Percentiles rank a stretch among this genome's conserved stretches.
These are phyloP conservation scores for Dromius quadrimaculatus DNA, from an alignment of 2,888 invertebrate genomes.

Conservation along the genomic window DNA sequence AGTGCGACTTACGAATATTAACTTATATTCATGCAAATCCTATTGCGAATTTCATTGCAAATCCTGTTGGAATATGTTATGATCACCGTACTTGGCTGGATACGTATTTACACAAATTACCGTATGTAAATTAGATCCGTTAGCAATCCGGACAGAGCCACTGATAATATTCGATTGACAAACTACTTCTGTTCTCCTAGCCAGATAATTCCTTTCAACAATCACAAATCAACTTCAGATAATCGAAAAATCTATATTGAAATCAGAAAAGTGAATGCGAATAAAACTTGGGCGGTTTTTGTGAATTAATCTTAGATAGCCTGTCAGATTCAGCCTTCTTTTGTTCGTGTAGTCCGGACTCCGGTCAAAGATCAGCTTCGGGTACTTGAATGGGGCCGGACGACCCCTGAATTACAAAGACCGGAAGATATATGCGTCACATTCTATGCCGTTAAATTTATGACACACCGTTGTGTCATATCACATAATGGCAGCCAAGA, in stretches of 20 bases:
- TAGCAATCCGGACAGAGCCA: conserved; percentile 15
- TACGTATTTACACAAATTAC: conserved; percentile 51
- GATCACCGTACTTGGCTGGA: conserved; percentile 34
- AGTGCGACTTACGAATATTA: conserved; percentile 31
- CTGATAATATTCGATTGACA: too few species aligned
- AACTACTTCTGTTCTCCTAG: too few species aligned
- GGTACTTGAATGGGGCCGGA: conserved; percentile 40
- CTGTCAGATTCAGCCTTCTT: conserved; percentile 33
- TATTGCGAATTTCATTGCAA: conserved; percentile 47
- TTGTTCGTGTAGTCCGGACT: conserved; percentile 34
- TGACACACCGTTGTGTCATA: conserved; percentile 42
- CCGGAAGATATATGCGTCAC: conserved; percentile 44
- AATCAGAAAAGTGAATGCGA: neutral
- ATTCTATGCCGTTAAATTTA: conserved; percentile 42
- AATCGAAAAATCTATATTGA: neutral
- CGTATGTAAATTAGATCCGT: conserved; percentile 49
- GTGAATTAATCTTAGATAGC: conserved; percentile 21
- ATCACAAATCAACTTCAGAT: too few species aligned
- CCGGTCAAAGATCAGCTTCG: conserved; percentile 34
- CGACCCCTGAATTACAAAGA: conserved; percentile 39
- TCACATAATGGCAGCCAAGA: conserved; percentile 41
- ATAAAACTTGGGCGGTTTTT: conserved; percentile 17
- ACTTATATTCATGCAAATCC: conserved; percentile 50
- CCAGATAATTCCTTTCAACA: too few species aligned
- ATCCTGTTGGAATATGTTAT: conserved; percentile 49